These are phyloP conservation scores for Lepidurus packardi DNA, from an alignment of 1,140 invertebrate genomes.

Conservation along the genomic window DNA sequence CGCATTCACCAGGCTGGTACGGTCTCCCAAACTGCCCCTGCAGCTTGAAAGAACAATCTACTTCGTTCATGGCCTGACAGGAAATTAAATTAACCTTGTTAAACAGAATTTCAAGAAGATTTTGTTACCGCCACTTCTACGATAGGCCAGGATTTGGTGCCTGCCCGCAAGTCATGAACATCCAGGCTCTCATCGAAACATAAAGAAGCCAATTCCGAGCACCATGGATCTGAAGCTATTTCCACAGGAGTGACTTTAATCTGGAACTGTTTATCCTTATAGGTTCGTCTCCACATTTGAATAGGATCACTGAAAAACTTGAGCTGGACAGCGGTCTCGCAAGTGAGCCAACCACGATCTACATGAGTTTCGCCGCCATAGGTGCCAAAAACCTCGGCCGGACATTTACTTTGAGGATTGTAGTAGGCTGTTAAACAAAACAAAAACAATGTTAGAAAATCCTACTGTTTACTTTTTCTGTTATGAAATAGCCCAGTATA, in stretches of 20 bases:
- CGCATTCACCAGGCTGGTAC: conserved; percentile 63
- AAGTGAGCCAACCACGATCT: conserved; percentile 78
- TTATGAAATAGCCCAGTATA: not conserved
- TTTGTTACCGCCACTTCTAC: conserved; percentile 46
- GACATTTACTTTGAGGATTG: conserved; percentile 27
- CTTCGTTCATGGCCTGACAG: conserved; percentile 53
- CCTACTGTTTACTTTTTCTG: conserved; percentile 10
- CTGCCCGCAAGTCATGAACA: conserved; percentile 47
- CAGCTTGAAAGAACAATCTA: conserved; percentile 56
- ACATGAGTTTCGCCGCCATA: conserved; percentile 58
- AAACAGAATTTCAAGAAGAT: conserved; percentile 14
- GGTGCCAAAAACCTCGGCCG: conserved; percentile 54
- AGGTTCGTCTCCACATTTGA: conserved; percentile 66
- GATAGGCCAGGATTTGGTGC: conserved; percentile 42
- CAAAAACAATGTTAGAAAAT: conserved; percentile 18
- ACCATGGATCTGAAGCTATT: conserved; percentile 52
- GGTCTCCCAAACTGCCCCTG: conserved; percentile 79
- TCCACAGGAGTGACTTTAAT: conserved; percentile 68
- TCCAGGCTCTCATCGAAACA: conserved; percentile 56
- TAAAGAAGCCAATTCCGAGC: conserved; percentile 51
- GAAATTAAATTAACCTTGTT: conserved; percentile 25
- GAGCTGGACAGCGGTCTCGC: conserved; percentile 78
- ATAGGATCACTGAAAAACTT: conserved; percentile 79
- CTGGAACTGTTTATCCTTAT: conserved; percentile 52
- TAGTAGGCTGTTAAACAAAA: not conserved